These are phyloP conservation scores for Tetranychus truncatus DNA, from an alignment of 2,888 invertebrate species.

Conservation along the genomic window DNA sequence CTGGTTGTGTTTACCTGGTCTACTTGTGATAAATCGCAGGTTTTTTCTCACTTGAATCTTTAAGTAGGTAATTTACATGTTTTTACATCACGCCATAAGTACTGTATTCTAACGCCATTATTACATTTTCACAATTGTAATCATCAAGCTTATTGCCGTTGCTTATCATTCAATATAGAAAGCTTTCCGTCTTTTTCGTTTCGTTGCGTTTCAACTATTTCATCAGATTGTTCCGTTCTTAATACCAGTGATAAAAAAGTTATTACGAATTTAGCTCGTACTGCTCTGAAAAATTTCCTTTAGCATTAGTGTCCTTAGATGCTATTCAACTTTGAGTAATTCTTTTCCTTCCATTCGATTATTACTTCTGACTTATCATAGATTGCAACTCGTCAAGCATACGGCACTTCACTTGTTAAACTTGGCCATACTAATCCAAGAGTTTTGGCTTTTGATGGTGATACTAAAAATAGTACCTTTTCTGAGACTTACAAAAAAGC, in stretches of 20 bases:
- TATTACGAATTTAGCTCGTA: constrained; percentile 88
- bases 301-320: constrained; percentile 92
- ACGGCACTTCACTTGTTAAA: constrained; percentile 82
- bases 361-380: constrained; percentile 53
- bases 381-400: constrained; percentile 77
- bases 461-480: constrained; percentile 96
- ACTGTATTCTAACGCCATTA: no score
- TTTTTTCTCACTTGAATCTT: constrained; percentile 40
- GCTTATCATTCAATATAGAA: no score
- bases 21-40: constrained; percentile 58
- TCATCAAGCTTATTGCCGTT: constrained; percentile 46
- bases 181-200: constrained; percentile 35
- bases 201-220: constrained; percentile 79
- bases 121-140: constrained; percentile 59
- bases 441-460: constrained; percentile 86
- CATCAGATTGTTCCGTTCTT: no score
- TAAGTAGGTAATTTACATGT: constrained; percentile 38
- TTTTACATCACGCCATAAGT: constrained; percentile 42
- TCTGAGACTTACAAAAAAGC: constrained; percentile 67
- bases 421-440: constrained; percentile 48
- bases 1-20: constrained; percentile 85
- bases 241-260: constrained; percentile 94
- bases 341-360: background rate
- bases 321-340: no score
- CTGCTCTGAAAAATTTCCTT: constrained; percentile 73